Evolutionary conservation across 1,140 invertebrate species (phyloP), one percentile per base, ranked within the genome.

Genomic region (Venustaconcha ellipsiformis): DNA sequence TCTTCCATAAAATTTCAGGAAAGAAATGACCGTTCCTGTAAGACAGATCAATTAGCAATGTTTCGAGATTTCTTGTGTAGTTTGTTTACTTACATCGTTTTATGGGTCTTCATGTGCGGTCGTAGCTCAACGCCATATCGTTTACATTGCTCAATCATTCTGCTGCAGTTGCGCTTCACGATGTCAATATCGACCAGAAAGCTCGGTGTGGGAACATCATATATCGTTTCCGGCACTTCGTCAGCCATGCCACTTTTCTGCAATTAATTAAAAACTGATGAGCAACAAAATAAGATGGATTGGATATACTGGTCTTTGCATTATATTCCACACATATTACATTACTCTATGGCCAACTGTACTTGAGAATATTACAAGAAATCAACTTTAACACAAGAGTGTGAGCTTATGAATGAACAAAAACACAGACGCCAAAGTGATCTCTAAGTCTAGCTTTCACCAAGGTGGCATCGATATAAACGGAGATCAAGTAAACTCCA

Each of bases 81-180:
- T 57, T 56, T 48, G 18, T 37, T 68, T 8, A 71, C 83, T 77
- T 79, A 87, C 88, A 87, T 57, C 11, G 86, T 87, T 82, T 89
- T 89, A 69, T 88, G 87, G 14, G 88, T 89, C 71, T 89, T 89
- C 72, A 85, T 85, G 66, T 89, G 86, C 8, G 83, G 80, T 56
- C 88, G 73, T 1, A 89, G 79, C 18, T 82, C 67, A 3, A 89
- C 76, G 26, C 85, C 84, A 14, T 88, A 62, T 17, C 63, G 62
- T 30, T 76, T 57, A 70, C 85, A 87, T 0, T 74, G 81, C 11
- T 80, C 67, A 15, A 79, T 56, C 88, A 89, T 88, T 15, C 74
- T 79, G 8, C 71, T 4, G 3, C 71, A 71, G 65, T 86, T 86
- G 2, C 30, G 70, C 58, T 83, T 82, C 20, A 81, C 67, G 57